Conservation (phyloP, 2,113 vertebrate species). For the Prionailurus bengalensis region DNA sequence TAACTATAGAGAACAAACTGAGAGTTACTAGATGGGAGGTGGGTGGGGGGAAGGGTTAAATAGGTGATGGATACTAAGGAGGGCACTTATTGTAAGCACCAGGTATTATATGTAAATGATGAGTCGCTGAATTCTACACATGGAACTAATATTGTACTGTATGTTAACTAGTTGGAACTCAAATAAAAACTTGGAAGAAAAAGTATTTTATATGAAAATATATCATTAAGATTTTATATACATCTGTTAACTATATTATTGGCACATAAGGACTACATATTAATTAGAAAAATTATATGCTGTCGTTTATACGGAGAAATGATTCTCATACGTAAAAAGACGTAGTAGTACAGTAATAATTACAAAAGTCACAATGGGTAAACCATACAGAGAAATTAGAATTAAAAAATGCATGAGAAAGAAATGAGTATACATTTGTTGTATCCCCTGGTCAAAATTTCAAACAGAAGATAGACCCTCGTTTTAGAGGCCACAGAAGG, state of each 20-base stretch:
- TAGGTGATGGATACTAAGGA: background rate
- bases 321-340: background rate
- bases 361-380: constrained; percentile 9
- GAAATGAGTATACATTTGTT: constrained; percentile 45
- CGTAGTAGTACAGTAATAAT: background rate
- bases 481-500: background rate
- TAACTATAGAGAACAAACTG: background rate
- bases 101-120: background rate
- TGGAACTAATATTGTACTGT: background rate
- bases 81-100: background rate
- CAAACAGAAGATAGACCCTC: constrained; percentile 20
- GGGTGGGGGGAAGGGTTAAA: background rate
- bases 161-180: background rate
- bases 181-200: background rate
- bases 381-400: constrained; percentile 32
- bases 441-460: constrained; percentile 11
- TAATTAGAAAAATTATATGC: background rate
- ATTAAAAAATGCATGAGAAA: constrained; percentile 54
- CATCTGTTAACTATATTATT: background rate
- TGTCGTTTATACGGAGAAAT: constrained; percentile 46
- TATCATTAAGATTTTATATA: background rate
- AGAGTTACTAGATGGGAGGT: background rate
- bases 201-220: background rate
- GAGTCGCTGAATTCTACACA: background rate
- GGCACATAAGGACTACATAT: background rate